Base-by-base conservation (phyloP, 2,113 vertebrate species). In the Notarius quadriscutis region DNA sequence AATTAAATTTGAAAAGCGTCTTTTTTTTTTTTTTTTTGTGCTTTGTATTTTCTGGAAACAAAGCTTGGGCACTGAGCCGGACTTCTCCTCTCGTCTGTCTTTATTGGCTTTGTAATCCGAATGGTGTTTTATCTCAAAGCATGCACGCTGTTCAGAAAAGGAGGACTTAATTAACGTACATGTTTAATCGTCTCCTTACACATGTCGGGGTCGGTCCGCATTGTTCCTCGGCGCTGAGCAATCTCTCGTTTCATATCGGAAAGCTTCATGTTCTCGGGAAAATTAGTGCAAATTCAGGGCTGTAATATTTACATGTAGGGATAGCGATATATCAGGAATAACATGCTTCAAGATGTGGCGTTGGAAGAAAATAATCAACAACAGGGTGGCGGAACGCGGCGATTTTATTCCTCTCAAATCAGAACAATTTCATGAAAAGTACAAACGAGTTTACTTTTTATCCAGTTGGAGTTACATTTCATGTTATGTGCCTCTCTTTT, bases 131-230 rank as follows among this genome's bases (percentile, higher is more conserved):
- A 90, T 93, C 90, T 90, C 86, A 84, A 74, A 58, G 81, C 30
- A n/a, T 84, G 87, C 88, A 93, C 94, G 95, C 93, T 95, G 96
- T 96, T 92, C 94, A 94, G 67, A 83, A 75, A 67, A 86, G 84
- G 75, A 95, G 94, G 95, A 93, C 84, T 93, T 96, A 97, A 97
- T 97, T 96, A 97, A 97, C 95, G 94, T 96, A 96, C 95, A 96
- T 94, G 95, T 93, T 96, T 96, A 97, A 97, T 97, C 95, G 96
- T 95, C 94, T 93, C 95, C 94, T 94, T 94, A 94, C 95, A 96
- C 95, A 96, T 95, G 95, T 95, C 95, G 94, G 94, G 96, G 94
- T 95, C 95, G 96, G 96, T 96, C 95, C 95, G 95, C 94, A 97
- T 95, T 96, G 94, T 96, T 96, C 95, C 95, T 95, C 96, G 95